These are phyloP conservation scores for Microplitis mediator DNA, from an alignment of 1,140 invertebrate species.

Conservation along the genomic window DNA sequence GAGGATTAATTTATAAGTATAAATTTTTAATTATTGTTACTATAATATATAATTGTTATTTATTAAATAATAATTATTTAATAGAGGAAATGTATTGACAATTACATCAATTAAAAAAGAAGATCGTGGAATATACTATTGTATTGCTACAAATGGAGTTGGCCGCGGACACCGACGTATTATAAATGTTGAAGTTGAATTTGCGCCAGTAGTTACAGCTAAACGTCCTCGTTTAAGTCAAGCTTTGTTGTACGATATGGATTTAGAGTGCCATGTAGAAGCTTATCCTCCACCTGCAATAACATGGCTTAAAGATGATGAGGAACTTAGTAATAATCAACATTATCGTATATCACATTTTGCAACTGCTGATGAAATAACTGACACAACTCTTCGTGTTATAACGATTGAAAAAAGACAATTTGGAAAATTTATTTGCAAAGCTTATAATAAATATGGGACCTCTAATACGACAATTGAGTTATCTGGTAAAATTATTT, in stretches of 20 bases:
- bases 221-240: conserved; percentile 81
- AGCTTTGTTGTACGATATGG: conserved; percentile 90
- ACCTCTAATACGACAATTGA: conserved; percentile 76
- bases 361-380: conserved; percentile 87
- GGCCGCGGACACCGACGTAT: conserved; percentile 83
- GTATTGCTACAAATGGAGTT: conserved; percentile 90
- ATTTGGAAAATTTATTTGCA: conserved; percentile 85
- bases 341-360: conserved; percentile 90
- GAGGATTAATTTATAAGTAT: conserved; percentile 76
- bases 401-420: conserved; percentile 91
- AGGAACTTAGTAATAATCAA: conserved; percentile 83
- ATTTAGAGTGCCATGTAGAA: conserved; percentile 89
- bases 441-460: conserved; percentile 88
- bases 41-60: no score
- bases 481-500: conserved; percentile 74
- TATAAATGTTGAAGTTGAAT: conserved; percentile 89
- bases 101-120: conserved; percentile 81
- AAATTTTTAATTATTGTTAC: neutral
- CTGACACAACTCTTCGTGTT: conserved; percentile 85
- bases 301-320: conserved; percentile 83
- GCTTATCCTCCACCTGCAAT: conserved; percentile 90
- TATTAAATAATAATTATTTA: no score
- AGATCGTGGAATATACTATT: conserved; percentile 91
- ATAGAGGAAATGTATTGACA: conserved; percentile 81
- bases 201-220: conserved; percentile 83